These are phyloP conservation scores for Lagria hirta DNA, from an alignment of 2,888 invertebrate species.

Conservation along the genomic window DNA sequence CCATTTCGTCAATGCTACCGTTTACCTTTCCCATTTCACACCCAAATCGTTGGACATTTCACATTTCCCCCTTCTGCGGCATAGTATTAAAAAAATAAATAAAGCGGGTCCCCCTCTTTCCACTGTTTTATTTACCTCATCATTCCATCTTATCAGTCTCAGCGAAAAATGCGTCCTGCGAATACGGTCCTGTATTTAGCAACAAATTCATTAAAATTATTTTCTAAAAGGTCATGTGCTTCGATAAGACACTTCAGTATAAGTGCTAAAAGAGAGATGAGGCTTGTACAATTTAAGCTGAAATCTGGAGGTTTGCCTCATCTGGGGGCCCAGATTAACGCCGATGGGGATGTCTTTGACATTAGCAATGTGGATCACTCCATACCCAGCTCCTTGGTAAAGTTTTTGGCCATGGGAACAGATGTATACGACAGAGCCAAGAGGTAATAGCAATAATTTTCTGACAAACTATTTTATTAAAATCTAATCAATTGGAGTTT, in stretches of 20 bases:
- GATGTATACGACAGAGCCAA: constrained; percentile 58
- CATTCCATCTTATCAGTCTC: constrained; percentile 13
- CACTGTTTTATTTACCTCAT: too few relatives aligned
- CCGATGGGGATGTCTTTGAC: constrained; percentile 69
- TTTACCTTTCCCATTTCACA: too few relatives aligned
- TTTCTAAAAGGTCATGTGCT: neutral
- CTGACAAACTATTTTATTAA: too few relatives aligned
- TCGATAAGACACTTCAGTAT: constrained; percentile 43
- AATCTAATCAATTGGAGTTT: too few relatives aligned
- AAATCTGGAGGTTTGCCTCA: constrained; percentile 62
- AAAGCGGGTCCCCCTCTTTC: constrained; percentile 1
- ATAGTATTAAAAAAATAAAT: too few relatives aligned
- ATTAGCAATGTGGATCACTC: constrained; percentile 60
- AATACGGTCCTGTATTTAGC: constrained; percentile 1
- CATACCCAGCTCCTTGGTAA: constrained; percentile 59
- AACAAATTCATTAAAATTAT: constrained; percentile 8
- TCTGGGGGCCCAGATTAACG: constrained; percentile 61
- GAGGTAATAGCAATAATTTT: too few relatives aligned
- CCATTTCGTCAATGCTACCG: too few relatives aligned
- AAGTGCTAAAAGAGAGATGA: constrained; percentile 56
- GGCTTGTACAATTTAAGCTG: constrained; percentile 70
- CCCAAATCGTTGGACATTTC: constrained; percentile 3
- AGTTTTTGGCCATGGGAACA: constrained; percentile 57
- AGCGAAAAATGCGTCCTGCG: constrained; percentile 10
- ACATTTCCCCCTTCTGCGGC: constrained; percentile 1